Conservation (phyloP, 2,797 vertebrate species). For the Oreonectes daqikongensis region DNA sequence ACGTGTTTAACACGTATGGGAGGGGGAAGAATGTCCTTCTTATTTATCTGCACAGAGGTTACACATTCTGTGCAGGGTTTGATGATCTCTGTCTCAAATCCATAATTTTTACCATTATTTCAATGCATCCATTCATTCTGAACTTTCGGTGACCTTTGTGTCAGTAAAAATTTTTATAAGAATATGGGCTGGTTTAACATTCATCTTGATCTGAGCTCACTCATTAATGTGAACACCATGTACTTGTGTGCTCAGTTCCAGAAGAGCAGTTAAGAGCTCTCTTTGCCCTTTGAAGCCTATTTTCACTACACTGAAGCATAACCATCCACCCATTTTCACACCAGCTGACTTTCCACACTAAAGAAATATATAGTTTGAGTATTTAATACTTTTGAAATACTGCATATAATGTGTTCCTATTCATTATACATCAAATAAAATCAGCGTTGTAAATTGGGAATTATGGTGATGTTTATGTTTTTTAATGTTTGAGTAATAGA, state of each 20-base stretch:
- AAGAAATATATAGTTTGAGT: conserved; percentile 12
- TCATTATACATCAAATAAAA: not conserved
- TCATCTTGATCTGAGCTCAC: conserved; percentile 28
- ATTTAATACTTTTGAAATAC: too few species aligned
- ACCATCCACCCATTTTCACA: not conserved
- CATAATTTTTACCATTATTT: not conserved
- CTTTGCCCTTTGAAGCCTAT: conserved; percentile 19
- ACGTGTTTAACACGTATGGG: not conserved
- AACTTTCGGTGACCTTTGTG: not conserved
- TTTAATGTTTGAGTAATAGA: conserved; percentile 1
- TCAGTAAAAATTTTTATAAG: not conserved
- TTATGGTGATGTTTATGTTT: not conserved
- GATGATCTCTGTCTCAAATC: not conserved
- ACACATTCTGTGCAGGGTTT: not conserved
- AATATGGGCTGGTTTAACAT: conserved; percentile 31
- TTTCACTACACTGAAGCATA: conserved; percentile 19
- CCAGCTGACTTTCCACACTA: conserved; percentile 1
- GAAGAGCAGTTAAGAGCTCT: conserved; percentile 35
- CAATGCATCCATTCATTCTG: not conserved
- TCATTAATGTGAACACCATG: conserved; percentile 19
- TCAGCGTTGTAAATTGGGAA: not conserved
- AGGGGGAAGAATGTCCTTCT: not conserved
- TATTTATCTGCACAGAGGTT: not conserved
- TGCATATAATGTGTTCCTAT: too few species aligned
- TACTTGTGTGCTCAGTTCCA: conserved; percentile 42